These are phyloP conservation scores for Emydocephalus ijimae DNA, from an alignment of 2,113 vertebrate species.

Conservation along the genomic window DNA sequence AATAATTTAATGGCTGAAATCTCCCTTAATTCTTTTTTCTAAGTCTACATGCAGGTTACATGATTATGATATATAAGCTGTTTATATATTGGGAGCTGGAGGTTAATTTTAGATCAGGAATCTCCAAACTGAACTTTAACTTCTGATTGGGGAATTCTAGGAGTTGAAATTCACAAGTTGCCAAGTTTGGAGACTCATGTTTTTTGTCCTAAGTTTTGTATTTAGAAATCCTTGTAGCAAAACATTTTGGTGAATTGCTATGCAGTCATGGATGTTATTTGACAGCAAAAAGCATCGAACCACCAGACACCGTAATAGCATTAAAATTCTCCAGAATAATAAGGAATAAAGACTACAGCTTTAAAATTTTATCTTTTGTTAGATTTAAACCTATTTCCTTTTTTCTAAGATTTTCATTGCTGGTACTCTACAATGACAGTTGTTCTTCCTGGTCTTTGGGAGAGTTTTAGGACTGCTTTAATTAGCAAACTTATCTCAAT, in stretches of 20 bases:
- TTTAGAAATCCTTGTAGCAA: neutral
- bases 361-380: neutral
- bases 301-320: neutral
- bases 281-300: neutral
- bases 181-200: neutral
- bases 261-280: neutral
- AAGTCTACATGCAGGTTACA: neutral
- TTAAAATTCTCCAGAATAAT: neutral
- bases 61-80: neutral
- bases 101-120: neutral
- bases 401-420: neutral
- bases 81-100: neutral
- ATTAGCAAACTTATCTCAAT: neutral
- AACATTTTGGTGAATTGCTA: neutral
- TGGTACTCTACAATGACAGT: neutral
- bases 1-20: neutral
- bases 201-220: neutral
- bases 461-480: neutral
- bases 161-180: neutral
- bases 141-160: neutral
- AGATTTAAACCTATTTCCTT: neutral
- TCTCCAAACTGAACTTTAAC: neutral
- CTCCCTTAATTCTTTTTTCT: neutral
- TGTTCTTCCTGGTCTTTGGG: neutral
- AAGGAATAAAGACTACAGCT: neutral